These are phyloP conservation scores for Diplazon laetatorius DNA, from an alignment of 2,888 invertebrate species.

Conservation along the genomic window DNA sequence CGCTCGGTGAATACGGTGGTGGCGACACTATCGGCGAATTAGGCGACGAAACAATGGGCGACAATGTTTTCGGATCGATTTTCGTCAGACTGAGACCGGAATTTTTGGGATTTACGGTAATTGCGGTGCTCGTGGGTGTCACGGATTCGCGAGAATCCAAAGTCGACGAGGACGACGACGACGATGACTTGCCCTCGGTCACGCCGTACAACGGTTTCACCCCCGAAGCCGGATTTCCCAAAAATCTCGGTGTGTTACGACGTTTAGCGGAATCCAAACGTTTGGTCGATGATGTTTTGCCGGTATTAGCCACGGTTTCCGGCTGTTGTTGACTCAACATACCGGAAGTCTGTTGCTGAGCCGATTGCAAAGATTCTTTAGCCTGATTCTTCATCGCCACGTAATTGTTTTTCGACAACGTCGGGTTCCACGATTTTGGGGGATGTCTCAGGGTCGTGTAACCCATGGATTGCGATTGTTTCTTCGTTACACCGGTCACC, in stretches of 20 bases:
- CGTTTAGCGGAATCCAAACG: constrained; percentile 83
- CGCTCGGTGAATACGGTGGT: constrained; percentile 78
- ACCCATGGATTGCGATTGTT: constrained; percentile 78
- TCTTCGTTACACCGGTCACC: constrained; percentile 37
- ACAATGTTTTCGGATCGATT: constrained; percentile 85
- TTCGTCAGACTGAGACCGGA: constrained; percentile 81
- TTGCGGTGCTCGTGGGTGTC: constrained; percentile 41
- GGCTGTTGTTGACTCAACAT: constrained; percentile 45
- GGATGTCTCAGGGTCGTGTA: constrained; percentile 86
- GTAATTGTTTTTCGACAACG: constrained; percentile 83
- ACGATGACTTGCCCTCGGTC: constrained; percentile 77
- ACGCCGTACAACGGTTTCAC: constrained; percentile 86
- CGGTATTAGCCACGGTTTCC: constrained; percentile 64
- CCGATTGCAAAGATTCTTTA: constrained; percentile 74
- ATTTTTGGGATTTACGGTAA: constrained; percentile 58
- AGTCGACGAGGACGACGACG: constrained; percentile 57
- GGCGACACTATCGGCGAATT: constrained; percentile 79
- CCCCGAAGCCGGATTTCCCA: constrained; percentile 85
- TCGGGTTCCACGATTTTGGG: constrained; percentile 86
- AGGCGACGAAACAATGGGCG: constrained; percentile 82
- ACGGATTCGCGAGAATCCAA: constrained; percentile 2
- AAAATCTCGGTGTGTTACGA: constrained; percentile 79
- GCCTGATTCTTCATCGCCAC: constrained; percentile 79
- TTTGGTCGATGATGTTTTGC: constrained; percentile 78
- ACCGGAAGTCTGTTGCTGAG: constrained; percentile 38